phyloP scores from a whole-genome alignment of 92 coral and sea anemone genomes.

The Plumapathes pennacea region DNA sequence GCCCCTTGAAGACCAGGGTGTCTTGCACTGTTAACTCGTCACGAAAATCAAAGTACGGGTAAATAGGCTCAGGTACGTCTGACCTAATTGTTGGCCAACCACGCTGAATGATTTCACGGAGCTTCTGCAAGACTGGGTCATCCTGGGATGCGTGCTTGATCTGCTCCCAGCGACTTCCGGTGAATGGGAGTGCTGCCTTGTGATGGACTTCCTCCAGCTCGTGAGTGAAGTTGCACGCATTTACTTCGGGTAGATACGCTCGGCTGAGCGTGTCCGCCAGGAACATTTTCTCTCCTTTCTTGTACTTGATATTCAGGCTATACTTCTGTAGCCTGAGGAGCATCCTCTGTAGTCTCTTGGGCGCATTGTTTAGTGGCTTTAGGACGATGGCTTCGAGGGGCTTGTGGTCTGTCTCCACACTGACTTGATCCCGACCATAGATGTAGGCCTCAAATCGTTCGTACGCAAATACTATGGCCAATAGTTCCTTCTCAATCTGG shows the following conservation, averaged over 20 bases:
- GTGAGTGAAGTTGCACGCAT: not conserved
- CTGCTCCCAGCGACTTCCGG: slow-evolving; percentile 20
- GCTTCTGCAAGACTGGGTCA: slow-evolving; percentile 34
- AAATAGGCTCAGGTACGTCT: slow-evolving; percentile 16
- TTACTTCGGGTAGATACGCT: slow-evolving; percentile 18
- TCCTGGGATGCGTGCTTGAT: slow-evolving; percentile 23
- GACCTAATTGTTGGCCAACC: slow-evolving; percentile 45
- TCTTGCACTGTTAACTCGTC: slow-evolving; percentile 36
- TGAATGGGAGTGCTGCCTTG: slow-evolving; percentile 20
- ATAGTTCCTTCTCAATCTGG: slow-evolving; percentile 24
- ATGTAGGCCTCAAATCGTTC: slow-evolving; percentile 6
- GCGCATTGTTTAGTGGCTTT: slow-evolving; percentile 8
- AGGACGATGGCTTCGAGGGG: slow-evolving; percentile 1
- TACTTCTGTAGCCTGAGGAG: slow-evolving; percentile 7
- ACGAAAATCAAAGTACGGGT: slow-evolving; percentile 16
- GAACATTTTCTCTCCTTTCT: slow-evolving; percentile 10
- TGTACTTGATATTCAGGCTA: slow-evolving; percentile 3
- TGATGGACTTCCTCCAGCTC: slow-evolving; percentile 23
- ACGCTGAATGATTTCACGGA: slow-evolving; percentile 14
- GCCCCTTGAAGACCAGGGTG: slow-evolving; percentile 31
- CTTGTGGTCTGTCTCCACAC: slow-evolving; percentile 16
- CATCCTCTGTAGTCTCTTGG: slow-evolving; percentile 13
- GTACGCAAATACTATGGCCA: slow-evolving; percentile 17
- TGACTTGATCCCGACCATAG: slow-evolving; percentile 7
- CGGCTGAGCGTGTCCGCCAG: slow-evolving; percentile 17